phyloP scores from a whole-genome alignment of 23 tunicate species.

The Styela clava region DNA sequence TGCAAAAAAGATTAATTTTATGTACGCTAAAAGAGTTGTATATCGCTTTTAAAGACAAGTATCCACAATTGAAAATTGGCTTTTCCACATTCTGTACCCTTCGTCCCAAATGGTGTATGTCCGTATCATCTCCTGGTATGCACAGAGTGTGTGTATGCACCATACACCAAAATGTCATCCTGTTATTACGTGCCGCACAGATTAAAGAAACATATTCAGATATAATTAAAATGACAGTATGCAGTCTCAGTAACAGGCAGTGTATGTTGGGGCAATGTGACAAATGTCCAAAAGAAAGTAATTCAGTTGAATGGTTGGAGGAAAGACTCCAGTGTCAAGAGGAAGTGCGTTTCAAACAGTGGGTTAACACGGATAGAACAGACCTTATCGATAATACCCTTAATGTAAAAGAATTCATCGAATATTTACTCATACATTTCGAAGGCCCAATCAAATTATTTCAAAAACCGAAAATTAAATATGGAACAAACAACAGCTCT shows the following conservation, averaged over 20 bases:
- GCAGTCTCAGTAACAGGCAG: background rate
- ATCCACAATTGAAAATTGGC: constrained; percentile 9
- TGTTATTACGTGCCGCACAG: constrained; percentile 8
- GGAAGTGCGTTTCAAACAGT: constrained; percentile 22
- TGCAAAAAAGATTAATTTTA: constrained; percentile 15
- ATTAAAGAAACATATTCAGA: constrained; percentile 9
- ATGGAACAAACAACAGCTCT: constrained; percentile 20
- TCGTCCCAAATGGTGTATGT: constrained; percentile 14
- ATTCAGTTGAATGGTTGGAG: background rate
- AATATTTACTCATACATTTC: constrained; percentile 17
- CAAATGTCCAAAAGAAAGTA: constrained; percentile 3
- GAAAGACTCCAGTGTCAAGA: constrained; percentile 1
- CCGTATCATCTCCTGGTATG: no score
- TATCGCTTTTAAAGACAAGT: constrained; percentile 10
- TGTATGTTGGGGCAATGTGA: no score
- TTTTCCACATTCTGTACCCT: background rate
- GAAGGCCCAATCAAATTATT: constrained; percentile 18
- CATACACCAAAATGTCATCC: constrained; percentile 35
- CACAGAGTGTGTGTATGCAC: constrained; percentile 31
- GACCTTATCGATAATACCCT: constrained; percentile 2
- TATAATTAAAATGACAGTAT: background rate
- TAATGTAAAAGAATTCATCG: constrained; percentile 5
- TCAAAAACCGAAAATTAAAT: constrained; percentile 18
- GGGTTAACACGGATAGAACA: constrained; percentile 23
- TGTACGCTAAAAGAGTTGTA: constrained; percentile 16